Conservation (phyloP, 2,797 vertebrate species). For the Cichlasoma orientale region DNA sequence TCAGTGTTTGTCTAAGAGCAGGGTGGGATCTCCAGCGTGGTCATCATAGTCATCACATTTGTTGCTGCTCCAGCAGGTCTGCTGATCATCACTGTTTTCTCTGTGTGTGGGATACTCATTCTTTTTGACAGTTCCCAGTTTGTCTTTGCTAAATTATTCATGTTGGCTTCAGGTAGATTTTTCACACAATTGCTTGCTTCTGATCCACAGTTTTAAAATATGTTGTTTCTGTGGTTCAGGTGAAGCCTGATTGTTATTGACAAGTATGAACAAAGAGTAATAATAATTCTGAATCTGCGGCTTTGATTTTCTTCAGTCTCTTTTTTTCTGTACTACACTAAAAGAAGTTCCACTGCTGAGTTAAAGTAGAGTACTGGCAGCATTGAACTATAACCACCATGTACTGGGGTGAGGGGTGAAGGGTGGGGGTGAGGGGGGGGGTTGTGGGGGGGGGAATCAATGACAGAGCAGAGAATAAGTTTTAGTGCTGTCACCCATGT, state of each 20-base stretch:
- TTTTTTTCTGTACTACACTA: neutral
- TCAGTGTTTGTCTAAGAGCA: neutral
- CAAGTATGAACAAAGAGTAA: no score
- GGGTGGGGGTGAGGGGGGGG: no score
- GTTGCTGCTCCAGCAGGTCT: neutral
- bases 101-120: neutral
- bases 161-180: neutral
- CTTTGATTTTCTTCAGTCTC: neutral
- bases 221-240: neutral
- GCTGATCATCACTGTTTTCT: neutral
- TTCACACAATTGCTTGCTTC: neutral
- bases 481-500: no score
- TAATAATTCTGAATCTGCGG: no score
- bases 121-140: neutral
- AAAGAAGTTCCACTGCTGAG: accelerated
- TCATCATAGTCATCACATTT: no score
- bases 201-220: neutral
- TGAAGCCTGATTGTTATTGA: neutral
- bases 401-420: no score
- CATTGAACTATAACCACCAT: no score
- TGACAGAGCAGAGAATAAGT: no score
- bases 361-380: neutral
- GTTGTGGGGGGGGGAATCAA: no score
- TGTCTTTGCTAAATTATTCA: neutral
- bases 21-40: accelerated